Evolutionary conservation across 2,797 vertebrate genomes (phyloP).

Genomic region (Avahi laniger): DNA sequence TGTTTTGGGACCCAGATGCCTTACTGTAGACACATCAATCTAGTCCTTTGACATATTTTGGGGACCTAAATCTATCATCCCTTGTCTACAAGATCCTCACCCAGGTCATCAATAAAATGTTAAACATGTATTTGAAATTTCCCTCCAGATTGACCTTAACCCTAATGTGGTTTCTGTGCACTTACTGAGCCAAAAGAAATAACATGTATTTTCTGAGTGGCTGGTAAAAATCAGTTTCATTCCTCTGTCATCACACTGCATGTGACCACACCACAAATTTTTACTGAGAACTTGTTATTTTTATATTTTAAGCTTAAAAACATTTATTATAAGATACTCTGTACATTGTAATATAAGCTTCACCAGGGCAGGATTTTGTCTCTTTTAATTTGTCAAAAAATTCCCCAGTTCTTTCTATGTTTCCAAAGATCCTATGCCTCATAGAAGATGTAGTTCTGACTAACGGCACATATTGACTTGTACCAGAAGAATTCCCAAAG

Average conservation of each 20-base stretch:
- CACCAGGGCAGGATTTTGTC: not conserved
- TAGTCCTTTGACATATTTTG: conserved; percentile 4
- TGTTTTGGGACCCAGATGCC: not conserved
- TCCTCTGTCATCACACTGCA: not conserved
- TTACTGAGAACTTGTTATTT: conserved; percentile 27
- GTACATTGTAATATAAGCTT: not conserved
- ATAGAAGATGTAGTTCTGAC: not conserved
- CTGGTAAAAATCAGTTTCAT: conserved; percentile 16
- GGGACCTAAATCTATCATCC: conserved; percentile 28
- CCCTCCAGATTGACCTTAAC: conserved; percentile 29
- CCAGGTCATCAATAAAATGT: conserved; percentile 22
- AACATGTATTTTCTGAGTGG: not conserved
- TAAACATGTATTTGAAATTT: conserved; percentile 19
- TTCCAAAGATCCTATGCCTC: not conserved
- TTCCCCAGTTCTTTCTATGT: not conserved
- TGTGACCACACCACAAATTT: not conserved
- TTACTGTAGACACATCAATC: conserved; percentile 4
- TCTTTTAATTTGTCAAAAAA: conserved; percentile 31
- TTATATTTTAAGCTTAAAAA: conserved; percentile 1
- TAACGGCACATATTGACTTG: not conserved
- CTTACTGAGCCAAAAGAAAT: conserved; percentile 38
- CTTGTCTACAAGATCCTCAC: conserved; percentile 7
- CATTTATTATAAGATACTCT: not conserved
- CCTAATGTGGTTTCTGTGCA: not conserved
- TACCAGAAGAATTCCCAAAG: not conserved